Percentiles rank a stretch among this genome's conserved stretches.
These are phyloP conservation scores for Hydrotaea diabolus DNA, from an alignment of 2,888 invertebrate genomes.

Conservation along the genomic window DNA sequence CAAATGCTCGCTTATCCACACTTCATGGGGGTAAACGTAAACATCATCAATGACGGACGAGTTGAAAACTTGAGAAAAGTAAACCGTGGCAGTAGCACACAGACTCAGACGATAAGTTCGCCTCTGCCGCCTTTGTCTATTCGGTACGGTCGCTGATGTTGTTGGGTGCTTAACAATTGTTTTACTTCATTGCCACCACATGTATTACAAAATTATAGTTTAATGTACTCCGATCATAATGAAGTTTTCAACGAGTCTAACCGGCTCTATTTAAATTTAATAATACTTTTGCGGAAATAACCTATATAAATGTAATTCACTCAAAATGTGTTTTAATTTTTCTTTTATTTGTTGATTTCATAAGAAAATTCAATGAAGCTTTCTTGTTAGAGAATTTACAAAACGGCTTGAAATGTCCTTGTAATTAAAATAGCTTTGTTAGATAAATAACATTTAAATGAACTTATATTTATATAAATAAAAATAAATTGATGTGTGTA, in stretches of 20 bases:
- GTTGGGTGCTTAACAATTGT: conserved; percentile 54
- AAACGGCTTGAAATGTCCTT: background rate
- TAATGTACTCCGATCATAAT: conserved; percentile 56
- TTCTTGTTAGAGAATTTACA: background rate
- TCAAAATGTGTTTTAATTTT: conserved; percentile 4
- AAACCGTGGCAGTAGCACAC: conserved; percentile 66
- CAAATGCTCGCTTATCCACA: background rate
- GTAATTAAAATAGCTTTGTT: background rate
- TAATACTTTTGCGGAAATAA: conserved; percentile 61
- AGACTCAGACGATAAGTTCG: conserved; percentile 11
- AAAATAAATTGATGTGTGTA: too few relatives aligned
- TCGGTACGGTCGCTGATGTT: conserved; percentile 8
- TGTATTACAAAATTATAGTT: conserved; percentile 56
- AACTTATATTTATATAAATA: too few relatives aligned
- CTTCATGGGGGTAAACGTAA: conserved; percentile 32
- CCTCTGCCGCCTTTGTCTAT: conserved; percentile 27
- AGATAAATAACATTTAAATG: too few relatives aligned
- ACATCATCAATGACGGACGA: background rate
- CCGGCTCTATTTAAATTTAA: conserved; percentile 52
- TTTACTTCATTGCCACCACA: conserved; percentile 59
- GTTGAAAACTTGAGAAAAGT: conserved; percentile 28
- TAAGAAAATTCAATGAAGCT: conserved; percentile 22
- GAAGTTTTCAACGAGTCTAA: conserved; percentile 56
- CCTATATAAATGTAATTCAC: conserved; percentile 49
- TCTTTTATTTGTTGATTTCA: conserved; percentile 2